Percentiles rank a stretch among this genome's conserved stretches.
Conservation (phyloP, 2,888 invertebrate genomes). For the Gymnocheta viridis region DNA sequence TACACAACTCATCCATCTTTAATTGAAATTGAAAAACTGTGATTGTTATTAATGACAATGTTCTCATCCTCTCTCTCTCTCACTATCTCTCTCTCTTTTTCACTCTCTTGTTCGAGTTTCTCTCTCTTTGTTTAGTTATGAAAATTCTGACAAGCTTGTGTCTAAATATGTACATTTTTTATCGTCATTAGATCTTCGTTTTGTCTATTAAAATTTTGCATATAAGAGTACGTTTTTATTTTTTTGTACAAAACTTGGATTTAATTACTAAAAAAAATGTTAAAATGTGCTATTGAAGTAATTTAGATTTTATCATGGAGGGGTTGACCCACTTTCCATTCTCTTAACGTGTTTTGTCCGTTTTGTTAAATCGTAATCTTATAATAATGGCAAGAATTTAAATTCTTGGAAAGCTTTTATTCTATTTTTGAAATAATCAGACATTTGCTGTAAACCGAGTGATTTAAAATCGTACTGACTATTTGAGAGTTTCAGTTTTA, state of each 20-base stretch:
- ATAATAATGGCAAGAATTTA: not conserved
- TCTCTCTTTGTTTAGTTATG: not conserved
- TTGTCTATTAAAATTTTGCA: not conserved
- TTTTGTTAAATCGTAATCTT: not conserved
- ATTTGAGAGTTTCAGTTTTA: no score
- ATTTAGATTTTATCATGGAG: not conserved
- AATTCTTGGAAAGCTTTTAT: not conserved
- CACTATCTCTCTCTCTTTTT: not conserved
- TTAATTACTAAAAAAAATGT: not conserved
- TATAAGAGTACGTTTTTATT: not conserved
- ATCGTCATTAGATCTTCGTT: constrained; percentile 7
- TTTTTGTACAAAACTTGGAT: not conserved
- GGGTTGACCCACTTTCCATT: constrained; percentile 5
- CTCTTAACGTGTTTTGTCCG: not conserved
- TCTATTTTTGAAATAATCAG: not conserved
- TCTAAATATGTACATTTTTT: not conserved
- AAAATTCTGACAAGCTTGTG: constrained; percentile 11
- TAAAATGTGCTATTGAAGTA: not conserved
- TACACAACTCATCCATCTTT: constrained; percentile 62
- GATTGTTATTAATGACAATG: constrained; percentile 61
- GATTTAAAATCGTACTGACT: no score
- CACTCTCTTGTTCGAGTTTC: not conserved
- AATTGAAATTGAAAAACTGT: constrained; percentile 66
- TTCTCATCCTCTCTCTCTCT: constrained; percentile 15
- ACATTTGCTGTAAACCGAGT: no score